Percentiles rank a stretch among this genome's conserved stretches.
Evolutionary conservation across 2,113 vertebrate species (phyloP).

Genomic region (Eurypyga helias): DNA sequence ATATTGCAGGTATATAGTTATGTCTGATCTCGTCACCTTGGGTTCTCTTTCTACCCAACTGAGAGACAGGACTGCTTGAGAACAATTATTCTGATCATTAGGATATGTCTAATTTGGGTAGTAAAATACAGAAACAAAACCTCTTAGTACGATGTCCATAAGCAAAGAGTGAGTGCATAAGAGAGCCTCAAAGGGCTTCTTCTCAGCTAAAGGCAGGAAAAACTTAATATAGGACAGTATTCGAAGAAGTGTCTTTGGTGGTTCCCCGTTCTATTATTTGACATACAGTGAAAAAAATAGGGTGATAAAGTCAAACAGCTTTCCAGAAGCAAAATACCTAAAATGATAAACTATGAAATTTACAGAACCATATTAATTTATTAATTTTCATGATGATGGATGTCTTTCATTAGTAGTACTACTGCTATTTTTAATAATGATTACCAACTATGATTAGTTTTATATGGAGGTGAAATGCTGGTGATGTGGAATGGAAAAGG

Average conservation of each 20-base stretch:
- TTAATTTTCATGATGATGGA: not conserved
- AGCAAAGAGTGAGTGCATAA: not conserved
- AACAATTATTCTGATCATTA: not conserved
- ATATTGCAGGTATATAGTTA: not conserved
- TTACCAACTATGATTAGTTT: not conserved
- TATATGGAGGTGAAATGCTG: not conserved
- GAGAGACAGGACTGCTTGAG: not conserved
- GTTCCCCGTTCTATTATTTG: not conserved
- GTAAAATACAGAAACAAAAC: not conserved
- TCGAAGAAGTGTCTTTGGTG: not conserved
- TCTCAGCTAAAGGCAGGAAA: not conserved
- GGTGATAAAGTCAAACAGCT: not conserved
- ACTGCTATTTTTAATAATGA: not conserved
- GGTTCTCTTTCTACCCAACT: not conserved
- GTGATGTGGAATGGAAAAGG: conserved; percentile 3
- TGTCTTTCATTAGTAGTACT: not conserved
- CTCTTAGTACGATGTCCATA: not conserved
- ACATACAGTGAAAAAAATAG: not conserved
- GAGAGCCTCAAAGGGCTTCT: not conserved
- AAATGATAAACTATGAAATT: not conserved
- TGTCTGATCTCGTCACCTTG: not conserved
- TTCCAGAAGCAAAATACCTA: not conserved
- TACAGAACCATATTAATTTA: not conserved
- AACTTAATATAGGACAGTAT: not conserved
- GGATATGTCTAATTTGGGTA: not conserved